Evolutionary conservation across 2,797 vertebrate species (phyloP), one percentile per base, ranked within the genome.

Genomic region (Falco rusticolus): DNA sequence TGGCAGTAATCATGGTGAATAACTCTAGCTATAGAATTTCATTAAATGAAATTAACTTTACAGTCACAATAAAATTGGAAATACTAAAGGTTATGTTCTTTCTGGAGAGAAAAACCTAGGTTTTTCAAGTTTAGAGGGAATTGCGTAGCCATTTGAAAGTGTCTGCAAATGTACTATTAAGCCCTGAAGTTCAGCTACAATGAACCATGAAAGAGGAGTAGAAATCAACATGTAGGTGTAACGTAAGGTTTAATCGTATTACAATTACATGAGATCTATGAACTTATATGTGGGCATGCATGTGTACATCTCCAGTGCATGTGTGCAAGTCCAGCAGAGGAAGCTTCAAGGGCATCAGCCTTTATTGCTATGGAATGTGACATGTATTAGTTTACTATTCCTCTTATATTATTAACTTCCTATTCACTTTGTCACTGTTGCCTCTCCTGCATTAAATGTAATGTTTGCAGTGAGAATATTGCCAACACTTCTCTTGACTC

Each of bases 31-130:
- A 76, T 93, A 95, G 91, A 91, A 92, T 95, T 97, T 94, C 93
- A 96, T 96, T 97, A 94, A 96, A 93, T 89, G 63, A 95, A 96
- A 97, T 95, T 95, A 96, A 94, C 81, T 96, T 96, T 97, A 95
- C 59, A 70, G 93, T 87, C 87, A 92, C 87, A 87, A 87, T 96
- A 95, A 95, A 97, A 95, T 37, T 72, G 64, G 60, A 86, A 96
- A 91, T 69, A 94, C 76, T 91, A 94, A 96, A 95, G 70, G 93
- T 70, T 95, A 86, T 69, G 45, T 91, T 95, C 92, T 96, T 89
- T 95, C 80, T 75, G 59, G 45, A 75, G 72, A 91, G 84, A 74
- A 95, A 87, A 87, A 57, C 20, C 28, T 70, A 69, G 39, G 22
- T 86, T 50, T 60, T 93, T 80, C 60, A 65, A 43, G 24, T 85